These are phyloP conservation scores for Scaptomyza tumidula DNA, from an alignment of 2,888 invertebrate species.

Conservation along the genomic window DNA sequence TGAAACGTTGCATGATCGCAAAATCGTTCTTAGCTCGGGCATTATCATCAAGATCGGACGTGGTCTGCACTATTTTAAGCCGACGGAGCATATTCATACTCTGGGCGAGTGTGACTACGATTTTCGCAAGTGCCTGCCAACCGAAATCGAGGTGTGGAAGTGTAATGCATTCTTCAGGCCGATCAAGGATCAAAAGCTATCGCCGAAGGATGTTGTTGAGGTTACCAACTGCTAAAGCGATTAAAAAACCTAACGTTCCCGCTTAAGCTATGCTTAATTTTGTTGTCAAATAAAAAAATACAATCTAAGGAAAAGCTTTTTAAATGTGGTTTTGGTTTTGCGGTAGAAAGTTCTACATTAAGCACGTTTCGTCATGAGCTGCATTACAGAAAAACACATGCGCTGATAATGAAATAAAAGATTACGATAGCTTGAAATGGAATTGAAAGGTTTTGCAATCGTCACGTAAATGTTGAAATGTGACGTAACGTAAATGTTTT, in stretches of 20 bases:
- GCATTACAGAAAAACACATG: constrained; percentile 1
- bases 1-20: constrained; percentile 92
- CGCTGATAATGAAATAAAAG: constrained; percentile 42
- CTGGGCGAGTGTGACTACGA: constrained; percentile 92
- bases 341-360: neutral
- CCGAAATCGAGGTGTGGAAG: constrained; percentile 90
- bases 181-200: constrained; percentile 6
- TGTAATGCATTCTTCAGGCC: constrained; percentile 65
- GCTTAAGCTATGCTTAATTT: neutral
- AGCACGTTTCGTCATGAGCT: constrained; percentile 53
- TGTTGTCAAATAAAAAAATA: neutral
- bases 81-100: constrained; percentile 88
- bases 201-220: constrained; percentile 14
- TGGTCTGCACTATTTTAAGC: constrained; percentile 94
- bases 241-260: neutral
- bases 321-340: neutral
- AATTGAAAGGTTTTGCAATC: constrained; percentile 24
- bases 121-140: constrained; percentile 91
- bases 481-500: constrained; percentile 28
- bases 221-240: constrained; percentile 39
- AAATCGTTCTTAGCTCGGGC: constrained; percentile 94
- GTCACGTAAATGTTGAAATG: constrained; percentile 38
- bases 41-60: constrained; percentile 96
- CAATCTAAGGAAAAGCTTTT: neutral
- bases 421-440: constrained; percentile 25